A percentile compares a stretch with the other conserved stretches of the same genome.
phyloP scores from a whole-genome alignment of 2,888 invertebrate species.

The Drosophila crucigera region DNA sequence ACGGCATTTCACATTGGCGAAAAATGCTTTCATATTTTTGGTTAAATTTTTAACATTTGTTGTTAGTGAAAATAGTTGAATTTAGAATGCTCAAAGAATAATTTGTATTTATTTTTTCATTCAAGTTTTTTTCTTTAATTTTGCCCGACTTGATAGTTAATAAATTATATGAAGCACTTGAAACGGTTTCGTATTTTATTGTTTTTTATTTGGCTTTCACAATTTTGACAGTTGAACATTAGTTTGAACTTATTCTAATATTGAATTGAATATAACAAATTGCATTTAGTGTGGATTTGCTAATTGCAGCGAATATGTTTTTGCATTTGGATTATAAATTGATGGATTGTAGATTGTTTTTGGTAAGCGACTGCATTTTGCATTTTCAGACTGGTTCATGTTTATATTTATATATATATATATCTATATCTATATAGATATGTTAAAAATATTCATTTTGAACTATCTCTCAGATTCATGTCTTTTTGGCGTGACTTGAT shows the following conservation, averaged over 20 bases:
- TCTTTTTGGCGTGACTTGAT: constrained; percentile 24
- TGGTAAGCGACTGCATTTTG: constrained; percentile 6
- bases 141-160: neutral
- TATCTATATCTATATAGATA: neutral
- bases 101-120: neutral
- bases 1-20: neutral
- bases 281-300: neutral
- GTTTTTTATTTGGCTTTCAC: neutral
- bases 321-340: neutral
- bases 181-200: neutral
- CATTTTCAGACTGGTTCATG: neutral
- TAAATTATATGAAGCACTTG: neutral
- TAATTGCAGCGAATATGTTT: constrained; percentile 3
- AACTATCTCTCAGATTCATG: neutral
- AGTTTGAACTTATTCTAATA: neutral
- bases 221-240: neutral
- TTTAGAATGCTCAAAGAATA: neutral
- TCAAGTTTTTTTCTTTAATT: neutral
- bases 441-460: neutral
- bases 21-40: neutral
- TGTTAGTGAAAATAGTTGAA: neutral
- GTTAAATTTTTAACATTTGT: neutral
- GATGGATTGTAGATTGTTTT: neutral
- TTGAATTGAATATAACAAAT: neutral
- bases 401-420: neutral